Evolutionary conservation across 2,797 vertebrate genomes (phyloP), one percentile per base, ranked within the genome.

Genomic region (Sphenopsis melanotis): DNA sequence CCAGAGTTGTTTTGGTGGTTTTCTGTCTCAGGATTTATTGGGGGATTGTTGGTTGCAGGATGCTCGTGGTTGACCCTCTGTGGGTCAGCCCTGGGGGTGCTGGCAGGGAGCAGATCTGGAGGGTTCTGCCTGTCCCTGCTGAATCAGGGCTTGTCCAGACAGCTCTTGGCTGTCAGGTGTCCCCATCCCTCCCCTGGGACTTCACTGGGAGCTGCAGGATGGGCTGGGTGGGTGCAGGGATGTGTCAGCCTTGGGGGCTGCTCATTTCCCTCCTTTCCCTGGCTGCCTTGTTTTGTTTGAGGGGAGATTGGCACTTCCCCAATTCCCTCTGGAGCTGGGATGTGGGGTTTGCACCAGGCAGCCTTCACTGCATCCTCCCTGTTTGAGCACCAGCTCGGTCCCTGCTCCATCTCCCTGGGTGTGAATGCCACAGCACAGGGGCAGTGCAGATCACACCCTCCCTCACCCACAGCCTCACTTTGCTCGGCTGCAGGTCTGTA

Each of bases 371-470:
- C 69, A 17, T 16, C 90, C 41, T 39, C 39, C 30, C 32, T 57
- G 37, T 6, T 46, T 26, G 23, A 53, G 10, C 37, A 10, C 19
- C 41, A 46, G 47, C 9, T 8, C 27, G 50, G 20, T 34, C 39
- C 29, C 50, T 52, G 57, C 57, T 59, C 39, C 52, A 24, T 32
- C 76, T 71, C 50, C 2, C 12, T 69, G 0, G 47, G 88, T 41
- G 77, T 32, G 49, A 59, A 34, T 39, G 34, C 74, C 24, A 5
- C 50, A 71, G 2, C 5, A 78, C 36, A 6, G 82, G 90, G 82
- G 82, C 93, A 88, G 68, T 18, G 85, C 65, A 52, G 20, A 18
- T 29, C 89, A 77, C 91, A 1, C 87, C 92, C 91, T 94, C 74
- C 77, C 71, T 26, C 44, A 72, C 23, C 81, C 86, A 21, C 89